Percentiles rank a stretch among this genome's conserved stretches.
Conservation (phyloP, 2,888 invertebrate genomes). For the Sarcophaga variegata region DNA sequence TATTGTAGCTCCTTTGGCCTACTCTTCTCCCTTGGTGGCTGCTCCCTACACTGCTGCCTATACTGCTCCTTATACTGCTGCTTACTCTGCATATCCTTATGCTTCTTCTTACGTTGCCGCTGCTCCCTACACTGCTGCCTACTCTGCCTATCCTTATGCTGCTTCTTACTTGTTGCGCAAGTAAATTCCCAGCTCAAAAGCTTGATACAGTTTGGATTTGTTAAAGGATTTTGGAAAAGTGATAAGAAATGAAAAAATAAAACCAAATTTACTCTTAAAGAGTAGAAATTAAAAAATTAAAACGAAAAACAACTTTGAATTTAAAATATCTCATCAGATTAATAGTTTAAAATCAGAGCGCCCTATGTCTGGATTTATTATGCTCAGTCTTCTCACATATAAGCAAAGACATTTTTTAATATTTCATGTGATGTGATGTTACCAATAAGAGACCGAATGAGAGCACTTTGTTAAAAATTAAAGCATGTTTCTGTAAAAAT, state of each 20-base stretch:
- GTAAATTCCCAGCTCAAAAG: background rate
- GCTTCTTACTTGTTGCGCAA: background rate
- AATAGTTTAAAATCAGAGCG: too few species aligned
- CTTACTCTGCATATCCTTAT: slow-evolving; percentile 66
- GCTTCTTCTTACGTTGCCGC: slow-evolving; percentile 67
- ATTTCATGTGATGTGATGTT: too few species aligned
- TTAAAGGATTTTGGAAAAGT: background rate
- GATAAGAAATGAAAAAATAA: slow-evolving; percentile 2
- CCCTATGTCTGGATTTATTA: too few species aligned
- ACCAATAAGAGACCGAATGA: too few species aligned
- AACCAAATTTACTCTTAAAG: slow-evolving; percentile 6
- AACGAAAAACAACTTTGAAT: too few species aligned
- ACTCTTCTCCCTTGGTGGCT: slow-evolving; percentile 72
- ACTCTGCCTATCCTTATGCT: slow-evolving; percentile 64
- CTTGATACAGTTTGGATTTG: background rate
- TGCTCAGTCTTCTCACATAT: too few species aligned
- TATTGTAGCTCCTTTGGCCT: slow-evolving; percentile 70
- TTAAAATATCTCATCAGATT: too few species aligned
- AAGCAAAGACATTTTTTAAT: too few species aligned
- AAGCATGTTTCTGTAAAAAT: too few species aligned
- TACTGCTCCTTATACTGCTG: slow-evolving; percentile 71
- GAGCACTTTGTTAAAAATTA: too few species aligned
- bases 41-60: slow-evolving; percentile 65
- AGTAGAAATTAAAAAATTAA: background rate
- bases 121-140: slow-evolving; percentile 64